Evolutionary conservation across 92 coral and sea anemone species (phyloP), one percentile per base, ranked within the genome.

Genomic region (Zoanthus sociatus): DNA sequence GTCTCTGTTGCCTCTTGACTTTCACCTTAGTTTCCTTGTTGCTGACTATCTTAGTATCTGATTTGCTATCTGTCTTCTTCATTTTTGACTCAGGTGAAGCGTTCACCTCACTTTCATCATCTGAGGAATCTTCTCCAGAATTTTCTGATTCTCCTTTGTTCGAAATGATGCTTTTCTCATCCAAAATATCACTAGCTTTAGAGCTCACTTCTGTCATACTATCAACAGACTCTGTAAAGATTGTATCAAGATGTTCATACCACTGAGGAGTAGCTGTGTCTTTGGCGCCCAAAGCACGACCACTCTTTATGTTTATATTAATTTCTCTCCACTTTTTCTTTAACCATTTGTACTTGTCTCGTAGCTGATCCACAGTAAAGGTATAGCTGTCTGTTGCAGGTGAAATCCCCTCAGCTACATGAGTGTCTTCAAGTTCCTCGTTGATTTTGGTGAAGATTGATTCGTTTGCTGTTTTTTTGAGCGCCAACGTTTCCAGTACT

Each of bases 401-500:
- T 11, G 89, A 15, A 42, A 60, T 18, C 3, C 79, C 86, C 16
- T 77, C 86, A 17, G 71, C 77, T 72, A 76, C 86, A 20, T 77
- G 86, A 6, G 47, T 73, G 10, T 77, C 89, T 30, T 87, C 74
- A 9, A 77, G 50, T 60, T 60, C 89, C 45, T 87, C 61, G 17
- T 33, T 42, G 33, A 87, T 74, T 74, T 85, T 71, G 21, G 53
- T 30, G 44, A 75, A 20, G n/a, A 85, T 17, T 0, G 54, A 53
- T 74, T 85, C 73, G 73, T 74, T 85, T 20, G 82, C 89, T 46
- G 84, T 78, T 78, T 78, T 76, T 56, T 78, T 86, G 47, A 78
- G 78, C 45, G 86, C 90, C 54, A 87, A 37, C 33, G 73, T 87
- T 87, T 87, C 90, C 63, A 78, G 85, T 26, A 76, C 71, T 44